These are phyloP conservation scores for Anguilla megastoma DNA, from an alignment of 2,797 vertebrate species.

Conservation along the genomic window DNA sequence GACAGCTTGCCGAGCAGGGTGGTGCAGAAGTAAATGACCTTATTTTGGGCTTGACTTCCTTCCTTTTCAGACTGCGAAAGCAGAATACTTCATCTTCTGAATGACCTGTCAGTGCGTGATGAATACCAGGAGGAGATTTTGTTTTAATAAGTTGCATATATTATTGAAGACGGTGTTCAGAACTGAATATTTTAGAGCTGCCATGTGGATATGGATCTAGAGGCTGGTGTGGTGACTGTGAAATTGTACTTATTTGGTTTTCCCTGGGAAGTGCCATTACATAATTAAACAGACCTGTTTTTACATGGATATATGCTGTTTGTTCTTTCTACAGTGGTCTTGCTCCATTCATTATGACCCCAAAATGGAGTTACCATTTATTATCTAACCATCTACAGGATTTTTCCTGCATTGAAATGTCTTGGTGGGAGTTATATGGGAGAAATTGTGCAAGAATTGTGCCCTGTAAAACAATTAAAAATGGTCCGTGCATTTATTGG, in stretches of 20 bases:
- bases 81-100: slow-evolving; percentile 65
- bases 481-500: too few species aligned
- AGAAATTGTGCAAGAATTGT: too few species aligned
- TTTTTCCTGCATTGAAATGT: too few species aligned
- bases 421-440: too few species aligned
- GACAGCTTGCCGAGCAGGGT: background rate
- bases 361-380: too few species aligned
- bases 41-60: slow-evolving; percentile 63
- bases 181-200: slow-evolving; percentile 40
- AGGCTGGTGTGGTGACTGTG: background rate
- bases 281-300: background rate
- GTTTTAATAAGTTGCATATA: slow-evolving; percentile 67
- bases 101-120: slow-evolving; percentile 68
- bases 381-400: too few species aligned
- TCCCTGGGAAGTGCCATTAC: background rate
- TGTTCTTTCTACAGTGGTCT: background rate
- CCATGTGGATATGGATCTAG: background rate
- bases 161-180: slow-evolving; percentile 65
- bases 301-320: background rate
- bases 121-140: slow-evolving; percentile 60
- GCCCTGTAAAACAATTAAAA: too few species aligned
- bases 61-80: slow-evolving; percentile 53
- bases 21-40: slow-evolving; percentile 58
- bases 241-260: background rate
- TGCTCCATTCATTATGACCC: background rate